Evolutionary conservation across 2,797 vertebrate species (phyloP), one percentile per base, ranked within the genome.

Genomic region (Strix occidentalis): DNA sequence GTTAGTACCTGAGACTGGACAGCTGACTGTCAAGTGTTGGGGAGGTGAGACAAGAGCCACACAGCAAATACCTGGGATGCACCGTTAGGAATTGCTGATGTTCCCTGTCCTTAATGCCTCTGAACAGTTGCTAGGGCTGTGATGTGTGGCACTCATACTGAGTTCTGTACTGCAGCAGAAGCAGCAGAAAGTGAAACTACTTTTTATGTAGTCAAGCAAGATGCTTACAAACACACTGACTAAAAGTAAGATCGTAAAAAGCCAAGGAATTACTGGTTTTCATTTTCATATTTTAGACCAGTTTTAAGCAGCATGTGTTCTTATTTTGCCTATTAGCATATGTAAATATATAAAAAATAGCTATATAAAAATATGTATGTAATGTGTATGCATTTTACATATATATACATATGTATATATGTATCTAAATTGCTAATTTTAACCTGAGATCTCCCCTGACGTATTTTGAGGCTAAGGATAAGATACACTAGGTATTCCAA

Each of bases 101-200:
- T 21, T 84, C 45, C 17, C 24, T 31, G 7, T 24, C 16, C 29
- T 16, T 9, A 10, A 1, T 56, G 33, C 43, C 21, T 86, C 48
- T 60, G 26, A 41, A 29, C 13, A 20, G 39, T 37, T 66, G 16
- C 16, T 71, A 28, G 0, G 8, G 46, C n/a, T 80, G 57, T 24
- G 24, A 25, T 45, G 13, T 39, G 39, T 1, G 5, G 41, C 60
- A 19, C n/a, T 43, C 9, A 4, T 9, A 19, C 17, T 0, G 10
- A 54, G 53, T n/a, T 66, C 19, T 45, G 46, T 60, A 29, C 20
- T 64, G 43, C 39, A 56, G 54, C 24, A 89, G 61, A 64, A 50
- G n/a, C 17, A 41, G 35, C n/a, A 86, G 46, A 78, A 82, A 45
- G 41, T 12, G 29, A 70, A 91, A 85, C 45, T 50, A 25, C 19